phyloP scores from a whole-genome alignment of 2,888 invertebrate genomes.

The Acrocera orbiculus region DNA sequence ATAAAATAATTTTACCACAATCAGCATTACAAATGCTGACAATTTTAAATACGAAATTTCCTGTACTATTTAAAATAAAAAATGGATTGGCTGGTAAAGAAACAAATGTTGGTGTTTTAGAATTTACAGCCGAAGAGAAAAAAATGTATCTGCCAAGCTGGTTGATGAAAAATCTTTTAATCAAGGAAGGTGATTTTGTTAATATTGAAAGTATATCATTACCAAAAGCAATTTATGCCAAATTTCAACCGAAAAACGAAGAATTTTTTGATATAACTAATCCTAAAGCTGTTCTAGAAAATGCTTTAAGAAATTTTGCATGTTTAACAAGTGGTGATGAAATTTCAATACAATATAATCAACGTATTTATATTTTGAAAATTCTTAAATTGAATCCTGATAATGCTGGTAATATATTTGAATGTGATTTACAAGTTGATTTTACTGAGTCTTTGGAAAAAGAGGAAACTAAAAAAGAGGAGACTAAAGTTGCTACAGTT shows the following conservation, averaged over 20 bases:
- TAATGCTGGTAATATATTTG: constrained; percentile 91
- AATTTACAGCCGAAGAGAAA: constrained; percentile 98
- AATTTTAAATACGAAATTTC: constrained; percentile 87
- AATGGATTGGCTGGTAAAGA: constrained; percentile 68
- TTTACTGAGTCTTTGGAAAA: constrained; percentile 69
- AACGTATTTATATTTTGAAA: constrained; percentile 85
- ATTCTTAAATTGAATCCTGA: constrained; percentile 93
- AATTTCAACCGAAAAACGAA: constrained; percentile 89
- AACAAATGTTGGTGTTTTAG: constrained; percentile 92
- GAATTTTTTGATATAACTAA: constrained; percentile 97
- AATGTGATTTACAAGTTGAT: constrained; percentile 99
- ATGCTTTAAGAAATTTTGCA: constrained; percentile 66
- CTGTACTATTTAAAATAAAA: constrained; percentile 93
- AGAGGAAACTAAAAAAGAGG: constrained; percentile 18
- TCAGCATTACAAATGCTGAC: constrained; percentile 87
- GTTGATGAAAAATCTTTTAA: constrained; percentile 91
- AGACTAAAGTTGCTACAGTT: constrained; percentile 12
- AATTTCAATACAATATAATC: constrained; percentile 93
- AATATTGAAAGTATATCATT: constrained; percentile 84
- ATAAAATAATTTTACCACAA: constrained; percentile 98
- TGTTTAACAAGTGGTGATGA: constrained; percentile 95
- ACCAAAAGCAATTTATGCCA: constrained; percentile 90
- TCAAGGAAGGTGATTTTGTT: constrained; percentile 77
- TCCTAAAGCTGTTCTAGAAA: constrained; percentile 63
- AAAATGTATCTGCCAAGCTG: constrained; percentile 96